Conservation (phyloP, 2,113 vertebrate genomes). For the Piliocolobus tephrosceles region DNA sequence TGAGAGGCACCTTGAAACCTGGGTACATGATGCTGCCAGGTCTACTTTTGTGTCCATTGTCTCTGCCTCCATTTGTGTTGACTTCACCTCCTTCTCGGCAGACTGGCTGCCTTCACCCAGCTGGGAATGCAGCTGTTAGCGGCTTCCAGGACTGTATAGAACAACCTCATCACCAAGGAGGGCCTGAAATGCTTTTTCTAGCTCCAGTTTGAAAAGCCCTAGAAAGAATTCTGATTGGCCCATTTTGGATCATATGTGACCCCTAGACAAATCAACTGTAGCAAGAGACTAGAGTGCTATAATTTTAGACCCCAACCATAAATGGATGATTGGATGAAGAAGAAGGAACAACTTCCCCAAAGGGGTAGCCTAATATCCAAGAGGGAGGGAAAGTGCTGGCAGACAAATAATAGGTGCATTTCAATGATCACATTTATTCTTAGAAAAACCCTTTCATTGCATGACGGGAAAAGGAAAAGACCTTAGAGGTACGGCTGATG, state of each 20-base stretch:
- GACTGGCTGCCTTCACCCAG: accelerated
- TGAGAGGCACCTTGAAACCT: neutral
- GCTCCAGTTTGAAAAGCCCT: neutral
- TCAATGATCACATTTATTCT: neutral
- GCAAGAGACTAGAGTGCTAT: neutral
- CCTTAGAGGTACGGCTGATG: neutral
- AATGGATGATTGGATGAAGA: neutral
- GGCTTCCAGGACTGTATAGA: accelerated
- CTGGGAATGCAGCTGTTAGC: neutral
- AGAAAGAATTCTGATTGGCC: neutral
- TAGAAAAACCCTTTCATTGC: neutral
- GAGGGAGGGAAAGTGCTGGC: neutral
- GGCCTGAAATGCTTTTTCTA: neutral
- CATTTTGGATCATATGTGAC: neutral
- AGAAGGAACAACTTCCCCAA: neutral
- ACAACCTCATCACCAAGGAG: neutral
- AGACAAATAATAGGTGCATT: neutral
- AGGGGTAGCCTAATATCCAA: neutral
- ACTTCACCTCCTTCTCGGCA: neutral
- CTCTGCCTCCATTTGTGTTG: neutral
- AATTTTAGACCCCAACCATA: neutral
- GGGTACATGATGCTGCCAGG: neutral
- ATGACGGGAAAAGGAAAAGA: neutral
- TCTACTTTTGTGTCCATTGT: neutral
- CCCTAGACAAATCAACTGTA: neutral